A percentile compares a stretch with the other conserved stretches of the same genome.
Conservation (phyloP, 2,888 invertebrate genomes). For the Apodemia hepburni region DNA sequence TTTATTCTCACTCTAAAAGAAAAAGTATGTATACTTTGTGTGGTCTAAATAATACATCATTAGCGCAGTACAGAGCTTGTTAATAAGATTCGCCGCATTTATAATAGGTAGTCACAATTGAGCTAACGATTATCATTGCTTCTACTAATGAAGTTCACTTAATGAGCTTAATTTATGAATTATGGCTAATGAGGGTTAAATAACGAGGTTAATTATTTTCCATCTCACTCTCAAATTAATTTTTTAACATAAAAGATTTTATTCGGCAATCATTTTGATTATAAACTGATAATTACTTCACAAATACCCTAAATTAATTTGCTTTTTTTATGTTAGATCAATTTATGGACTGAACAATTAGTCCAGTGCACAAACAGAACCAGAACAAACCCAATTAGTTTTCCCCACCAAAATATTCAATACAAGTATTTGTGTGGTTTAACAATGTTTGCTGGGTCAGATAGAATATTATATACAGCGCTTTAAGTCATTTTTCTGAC, state of each 20-base stretch:
- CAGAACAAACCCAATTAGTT: too few relatives aligned
- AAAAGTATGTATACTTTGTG: constrained; percentile 19
- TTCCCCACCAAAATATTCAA: too few relatives aligned
- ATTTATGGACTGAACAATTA: too few relatives aligned
- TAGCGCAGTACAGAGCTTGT: constrained; percentile 23
- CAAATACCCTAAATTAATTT: too few relatives aligned
- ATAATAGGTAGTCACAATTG: constrained; percentile 5
- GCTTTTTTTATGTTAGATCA: too few relatives aligned
- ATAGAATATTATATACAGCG: too few relatives aligned
- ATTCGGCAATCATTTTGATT: background rate
- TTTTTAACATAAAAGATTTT: background rate
- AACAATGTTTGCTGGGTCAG: too few relatives aligned
- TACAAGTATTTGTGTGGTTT: too few relatives aligned
- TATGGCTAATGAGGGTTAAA: constrained; percentile 1
- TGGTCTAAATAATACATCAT: constrained; percentile 36
- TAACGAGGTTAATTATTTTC: constrained; percentile 9
- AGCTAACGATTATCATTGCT: constrained; percentile 6
- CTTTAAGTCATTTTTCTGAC: too few relatives aligned
- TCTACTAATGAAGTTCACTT: constrained; percentile 3
- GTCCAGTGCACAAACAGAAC: too few relatives aligned
- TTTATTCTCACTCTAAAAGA: background rate
- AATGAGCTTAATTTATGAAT: constrained; percentile 3
- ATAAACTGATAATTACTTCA: background rate
- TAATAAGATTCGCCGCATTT: constrained; percentile 8
- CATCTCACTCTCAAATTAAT: background rate